Conservation (phyloP, 1,140 invertebrate genomes). For the Hycleus phaleratus region DNA sequence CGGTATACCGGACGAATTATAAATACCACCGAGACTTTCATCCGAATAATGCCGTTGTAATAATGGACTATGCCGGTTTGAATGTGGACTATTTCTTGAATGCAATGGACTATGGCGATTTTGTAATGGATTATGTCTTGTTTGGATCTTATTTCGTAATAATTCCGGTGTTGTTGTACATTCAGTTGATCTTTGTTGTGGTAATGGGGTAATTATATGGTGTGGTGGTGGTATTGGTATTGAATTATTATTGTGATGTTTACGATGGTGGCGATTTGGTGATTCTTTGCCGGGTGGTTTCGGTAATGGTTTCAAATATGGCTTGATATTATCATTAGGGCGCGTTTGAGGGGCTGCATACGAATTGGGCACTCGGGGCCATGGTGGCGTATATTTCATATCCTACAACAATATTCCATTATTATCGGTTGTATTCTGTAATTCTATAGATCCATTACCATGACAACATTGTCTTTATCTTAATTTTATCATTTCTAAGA, state of each 20-base stretch:
- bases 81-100: constrained; percentile 27
- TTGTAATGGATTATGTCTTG: constrained; percentile 36
- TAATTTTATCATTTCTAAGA: no score
- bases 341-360: constrained; percentile 26
- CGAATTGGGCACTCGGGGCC: constrained; percentile 48
- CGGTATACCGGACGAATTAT: constrained; percentile 27
- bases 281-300: constrained; percentile 45
- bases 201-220: constrained; percentile 24
- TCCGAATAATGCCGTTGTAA: constrained; percentile 52
- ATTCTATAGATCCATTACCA: no score
- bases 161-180: constrained; percentile 26
- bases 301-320: constrained; percentile 52
- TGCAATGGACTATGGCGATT: constrained; percentile 38
- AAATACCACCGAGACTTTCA: constrained; percentile 50
- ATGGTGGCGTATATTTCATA: constrained; percentile 45
- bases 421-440: no score
- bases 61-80: constrained; percentile 36
- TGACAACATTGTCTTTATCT: no score
- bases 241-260: constrained; percentile 21
- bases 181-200: constrained; percentile 31
- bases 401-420: not conserved
- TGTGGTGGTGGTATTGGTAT: constrained; percentile 22
- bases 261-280: constrained; percentile 33
- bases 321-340: constrained; percentile 35
- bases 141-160: constrained; percentile 31